Base-by-base conservation (phyloP, 2,888 invertebrate species). In the Polyommatus iphigenia region DNA sequence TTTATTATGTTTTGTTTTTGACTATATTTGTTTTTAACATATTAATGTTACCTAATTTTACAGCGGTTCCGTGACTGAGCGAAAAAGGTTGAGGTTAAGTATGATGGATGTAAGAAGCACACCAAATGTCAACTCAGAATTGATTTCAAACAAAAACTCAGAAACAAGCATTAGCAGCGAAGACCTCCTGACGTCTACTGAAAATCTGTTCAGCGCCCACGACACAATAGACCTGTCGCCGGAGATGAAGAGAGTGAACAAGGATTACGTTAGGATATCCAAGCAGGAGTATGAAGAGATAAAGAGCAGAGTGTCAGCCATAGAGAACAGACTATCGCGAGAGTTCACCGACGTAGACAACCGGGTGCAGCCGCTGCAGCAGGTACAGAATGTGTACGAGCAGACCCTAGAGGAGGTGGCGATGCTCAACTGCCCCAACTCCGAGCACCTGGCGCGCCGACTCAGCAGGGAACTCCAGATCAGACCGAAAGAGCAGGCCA, bases 241-340 rank as follows among this genome's bases (percentile, higher is more conserved):
- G 5, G 91, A 90, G 81, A 90, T 84, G 89, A 94, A 85, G 88
- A 94, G 84, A 82, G 82, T 82, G 0, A 87, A 92, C 67, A 93
- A 92, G 83, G 96, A 96, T 84, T 97, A 96, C 84, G 96, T 97
- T 4, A 94, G 95, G 82, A 96, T 97, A 83, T 95, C 96, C 3
- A 97, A 97, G 89, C 95, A 95, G 79, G 97, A 97, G 88, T 97
- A 97, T 83, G 96, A 97, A 87, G 96, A 96, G 82, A 97, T 97
- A 75, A 97, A 97, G 87, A 96, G 95, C 85, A 92, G 97, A 85
- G 96, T 97, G 13, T 95, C 96, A 0, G 96, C 96, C 6, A 97
- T 97, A 78, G 97, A 97, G 87, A 95, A 95, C 75, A 93, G 96
- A 83, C 95, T 97, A 81, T 96, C 96, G 10, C 95, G 96, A 85